Evolutionary conservation across 2,888 invertebrate species (phyloP), one percentile per base, ranked within the genome.

Genomic region (Altica lythri): DNA sequence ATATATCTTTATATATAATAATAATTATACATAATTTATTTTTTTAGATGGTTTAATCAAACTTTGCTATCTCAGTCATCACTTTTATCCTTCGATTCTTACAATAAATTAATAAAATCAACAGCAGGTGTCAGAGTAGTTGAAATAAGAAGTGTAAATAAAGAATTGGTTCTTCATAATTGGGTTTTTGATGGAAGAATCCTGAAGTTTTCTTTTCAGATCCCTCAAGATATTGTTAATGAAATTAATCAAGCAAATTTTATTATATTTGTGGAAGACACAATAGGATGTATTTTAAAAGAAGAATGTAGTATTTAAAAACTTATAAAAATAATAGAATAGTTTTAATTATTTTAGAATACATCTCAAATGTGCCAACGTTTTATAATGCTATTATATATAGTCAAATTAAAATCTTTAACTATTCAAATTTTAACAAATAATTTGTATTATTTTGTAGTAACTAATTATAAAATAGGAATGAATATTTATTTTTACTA

Each of bases 251-350:
- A 78, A 46, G 29, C 25, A 35, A 53, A 29, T n/a, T 57, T 52
- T n/a, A 50, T 65, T 37, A 80, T 88, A 65, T 80, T 86, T 48
- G 85, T 85, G 32, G 85, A 86, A 74, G 87, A 88, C 66, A 83
- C 85, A 60, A 73, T 80, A 60, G 88, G 88, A 63, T 85, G 85
- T 70, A 81, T 87, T 60, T 75, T 88, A 55, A 87, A 86, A 75
- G 57, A 66, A 30, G 50, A 56, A 43, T 53, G 58, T 30, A 43
- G 34, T 9, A 9, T 13, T 30, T 30, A 12, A 30, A 30, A n/a
- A n/a, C n/a, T n/a, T n/a, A n/a, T n/a, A n/a, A n/a, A n/a, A n/a
- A n/a, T n/a, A n/a, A n/a, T n/a, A n/a, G n/a, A n/a, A n/a, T n/a
- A n/a, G n/a, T n/a, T n/a, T n/a, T n/a, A n/a, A n/a, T n/a, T n/a